Evolutionary conservation across 2,113 vertebrate genomes (phyloP).

Genomic region (Scomber japonicus): DNA sequence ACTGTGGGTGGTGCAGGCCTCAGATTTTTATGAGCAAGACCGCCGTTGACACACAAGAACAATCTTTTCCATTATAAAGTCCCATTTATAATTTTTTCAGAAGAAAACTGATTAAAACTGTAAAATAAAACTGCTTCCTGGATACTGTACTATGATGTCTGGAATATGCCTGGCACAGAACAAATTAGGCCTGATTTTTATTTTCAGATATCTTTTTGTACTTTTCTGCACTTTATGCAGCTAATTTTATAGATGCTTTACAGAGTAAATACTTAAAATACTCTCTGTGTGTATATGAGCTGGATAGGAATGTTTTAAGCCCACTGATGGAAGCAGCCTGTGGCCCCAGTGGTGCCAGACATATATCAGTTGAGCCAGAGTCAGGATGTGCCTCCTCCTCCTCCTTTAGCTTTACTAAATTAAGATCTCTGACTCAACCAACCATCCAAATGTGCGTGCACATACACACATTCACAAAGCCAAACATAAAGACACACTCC

Average conservation of each 20-base stretch:
- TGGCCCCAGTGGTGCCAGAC: slow-evolving; percentile 32
- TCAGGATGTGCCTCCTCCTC: slow-evolving; percentile 50
- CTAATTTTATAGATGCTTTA: background rate
- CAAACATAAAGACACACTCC: slow-evolving; percentile 11
- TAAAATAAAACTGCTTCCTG: background rate
- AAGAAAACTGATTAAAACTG: background rate
- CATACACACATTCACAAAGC: slow-evolving; percentile 11
- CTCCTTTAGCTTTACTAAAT: slow-evolving; percentile 56
- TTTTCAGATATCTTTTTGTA: background rate
- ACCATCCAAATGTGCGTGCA: slow-evolving; percentile 19
- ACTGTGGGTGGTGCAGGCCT: too few species aligned
- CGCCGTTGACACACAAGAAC: background rate
- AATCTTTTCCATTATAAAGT: background rate
- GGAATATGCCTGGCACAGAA: background rate
- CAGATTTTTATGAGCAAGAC: too few species aligned
- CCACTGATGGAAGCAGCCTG: slow-evolving; percentile 16
- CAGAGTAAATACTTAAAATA: slow-evolving; percentile 12
- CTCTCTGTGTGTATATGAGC: background rate
- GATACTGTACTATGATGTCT: background rate
- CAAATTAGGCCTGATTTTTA: background rate
- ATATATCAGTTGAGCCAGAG: slow-evolving; percentile 43
- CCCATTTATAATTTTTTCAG: background rate
- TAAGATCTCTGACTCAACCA: slow-evolving; percentile 54
- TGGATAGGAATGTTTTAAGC: background rate
- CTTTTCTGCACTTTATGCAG: background rate